Evolutionary conservation across 2,113 vertebrate genomes (phyloP), one percentile per base, ranked within the genome.

Genomic region (Oncorhynchus clarkii): DNA sequence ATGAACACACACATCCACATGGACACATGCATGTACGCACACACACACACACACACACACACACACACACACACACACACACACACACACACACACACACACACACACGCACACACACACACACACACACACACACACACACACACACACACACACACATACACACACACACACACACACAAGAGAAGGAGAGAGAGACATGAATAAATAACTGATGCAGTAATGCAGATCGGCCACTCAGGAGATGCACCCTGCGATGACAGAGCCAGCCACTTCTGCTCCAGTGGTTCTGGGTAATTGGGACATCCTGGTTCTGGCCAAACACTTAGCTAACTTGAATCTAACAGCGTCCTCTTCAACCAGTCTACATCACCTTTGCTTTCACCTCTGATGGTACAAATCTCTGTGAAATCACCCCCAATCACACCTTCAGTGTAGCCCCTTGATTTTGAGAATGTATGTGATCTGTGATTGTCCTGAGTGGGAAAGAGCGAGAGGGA

Each of bases 221-320:
- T 54, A 12, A 64, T 74, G 67, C 18, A 70, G 22, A 76, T 11
- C 20, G 31, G 54, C 22, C n/a, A 2, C 26, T 59, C 4, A 12
- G 13, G 57, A 72, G 26, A 49, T 64, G n/a, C 24, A 49, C 8
- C 51, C 24, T 64, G 49, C 3, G 73, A 29, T 16, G 70, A 27
- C 34, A 22, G 34, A 70, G 59, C 29, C 71, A 73, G 6, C 5
- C 77, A 69, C 14, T 78, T 68, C 73, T 27, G 34, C 59, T 72
- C 73, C 59, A 48, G 54, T 69, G 78, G 27, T 67, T 82, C 45
- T 51, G 69, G 29, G 57, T 82, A 80, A 85, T 80, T 81, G 73
- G 65, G 81, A 73, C 16, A 22, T 20, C 54, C 76, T 59, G 16
- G 72, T 31, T 66, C 16, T 14, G 54, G n/a, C 34, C 45, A 65